Percentiles rank a stretch among this genome's conserved stretches.
Evolutionary conservation across 2,113 vertebrate genomes (phyloP).

Genomic region (Mirza zaza): DNA sequence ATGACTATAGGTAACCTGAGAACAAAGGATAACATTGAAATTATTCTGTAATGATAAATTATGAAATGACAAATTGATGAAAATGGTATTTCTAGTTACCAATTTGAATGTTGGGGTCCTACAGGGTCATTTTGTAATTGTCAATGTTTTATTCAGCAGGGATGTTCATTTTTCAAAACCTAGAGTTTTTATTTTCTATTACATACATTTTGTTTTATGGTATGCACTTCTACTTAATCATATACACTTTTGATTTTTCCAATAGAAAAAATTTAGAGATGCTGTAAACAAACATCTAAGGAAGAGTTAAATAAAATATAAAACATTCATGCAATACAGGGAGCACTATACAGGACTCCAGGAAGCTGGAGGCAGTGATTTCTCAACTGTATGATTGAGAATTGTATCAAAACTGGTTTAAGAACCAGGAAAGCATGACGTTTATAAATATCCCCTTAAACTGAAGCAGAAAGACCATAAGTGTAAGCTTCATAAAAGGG

Average conservation of each 20-base stretch:
- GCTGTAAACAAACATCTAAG: background rate
- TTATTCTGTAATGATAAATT: background rate
- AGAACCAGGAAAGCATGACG: background rate
- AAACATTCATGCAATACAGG: background rate
- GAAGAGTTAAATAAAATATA: background rate
- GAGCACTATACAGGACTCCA: background rate
- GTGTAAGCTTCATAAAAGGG: background rate
- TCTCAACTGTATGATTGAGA: background rate
- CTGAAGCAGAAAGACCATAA: background rate
- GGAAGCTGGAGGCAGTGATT: background rate
- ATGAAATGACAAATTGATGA: background rate
- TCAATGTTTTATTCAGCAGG: background rate
- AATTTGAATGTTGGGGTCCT: background rate
- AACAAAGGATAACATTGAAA: background rate
- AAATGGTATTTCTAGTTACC: background rate
- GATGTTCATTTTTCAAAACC: background rate
- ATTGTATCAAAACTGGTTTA: background rate
- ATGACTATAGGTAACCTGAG: background rate
- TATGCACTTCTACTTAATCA: background rate
- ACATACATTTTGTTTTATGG: background rate
- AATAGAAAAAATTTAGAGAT: background rate
- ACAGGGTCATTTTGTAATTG: background rate
- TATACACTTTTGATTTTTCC: background rate
- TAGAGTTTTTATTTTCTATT: background rate
- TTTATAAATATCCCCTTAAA: background rate